phyloP scores from a whole-genome alignment of 2,888 invertebrate species.

The Gymnosoma rotundatum region DNA sequence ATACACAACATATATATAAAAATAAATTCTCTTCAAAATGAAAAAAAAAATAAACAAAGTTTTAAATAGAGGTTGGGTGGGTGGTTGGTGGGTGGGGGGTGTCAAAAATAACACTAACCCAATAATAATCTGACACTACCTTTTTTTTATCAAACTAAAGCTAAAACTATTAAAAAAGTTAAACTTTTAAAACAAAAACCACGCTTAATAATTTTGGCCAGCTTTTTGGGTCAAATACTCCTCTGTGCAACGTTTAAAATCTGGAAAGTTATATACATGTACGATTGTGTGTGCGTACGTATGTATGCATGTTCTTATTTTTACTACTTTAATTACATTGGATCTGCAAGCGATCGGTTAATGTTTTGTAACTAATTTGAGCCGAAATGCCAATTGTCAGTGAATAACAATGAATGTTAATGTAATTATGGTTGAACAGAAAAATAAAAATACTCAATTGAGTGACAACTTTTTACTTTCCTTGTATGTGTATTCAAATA shows the following conservation, averaged over 20 bases:
- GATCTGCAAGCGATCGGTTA: slow-evolving; percentile 70
- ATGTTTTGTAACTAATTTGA: slow-evolving; percentile 73
- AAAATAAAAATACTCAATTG: not conserved
- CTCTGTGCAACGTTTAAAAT: slow-evolving; percentile 55
- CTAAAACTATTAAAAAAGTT: no score
- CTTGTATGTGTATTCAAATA: not conserved
- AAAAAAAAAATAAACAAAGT: no score
- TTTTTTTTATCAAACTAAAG: no score
- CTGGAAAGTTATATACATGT: slow-evolving; percentile 50
- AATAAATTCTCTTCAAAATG: no score
- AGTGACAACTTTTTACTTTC: slow-evolving; percentile 14
- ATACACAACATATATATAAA: no score
- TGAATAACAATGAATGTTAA: slow-evolving; percentile 66
- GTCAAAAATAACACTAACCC: no score
- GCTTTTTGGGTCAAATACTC: no score
- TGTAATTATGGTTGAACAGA: slow-evolving; percentile 53
- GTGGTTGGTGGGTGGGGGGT: no score
- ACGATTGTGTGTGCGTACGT: not conserved
- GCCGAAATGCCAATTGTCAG: slow-evolving; percentile 72
- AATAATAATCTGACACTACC: no score
- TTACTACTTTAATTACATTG: slow-evolving; percentile 64
- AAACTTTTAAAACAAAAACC: no score
- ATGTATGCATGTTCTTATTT: slow-evolving; percentile 49
- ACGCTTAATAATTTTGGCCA: no score
- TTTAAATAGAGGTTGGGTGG: no score